Conservation (phyloP, 2,888 invertebrate genomes). For the Acronicta leporina region DNA sequence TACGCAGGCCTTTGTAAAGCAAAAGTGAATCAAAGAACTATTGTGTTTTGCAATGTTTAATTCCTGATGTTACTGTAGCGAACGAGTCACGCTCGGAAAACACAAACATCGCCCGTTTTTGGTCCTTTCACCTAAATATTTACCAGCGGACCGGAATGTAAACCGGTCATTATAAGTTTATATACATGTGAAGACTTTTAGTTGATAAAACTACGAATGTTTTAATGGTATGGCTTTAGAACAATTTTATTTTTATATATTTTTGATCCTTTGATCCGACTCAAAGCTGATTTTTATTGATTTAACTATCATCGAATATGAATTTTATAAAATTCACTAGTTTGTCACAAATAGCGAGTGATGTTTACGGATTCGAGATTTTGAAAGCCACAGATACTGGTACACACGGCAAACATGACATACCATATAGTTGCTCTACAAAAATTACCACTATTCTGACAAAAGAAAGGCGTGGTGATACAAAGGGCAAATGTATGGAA, state of each 20-base stretch:
- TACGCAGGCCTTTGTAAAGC: constrained; percentile 8
- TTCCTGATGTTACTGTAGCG: constrained; percentile 13
- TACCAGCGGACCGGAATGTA: constrained; percentile 47
- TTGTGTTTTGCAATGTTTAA: constrained; percentile 29
- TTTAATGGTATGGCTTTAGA: constrained; percentile 25
- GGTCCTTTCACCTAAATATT: constrained; percentile 42
- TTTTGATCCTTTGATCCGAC: constrained; percentile 4
- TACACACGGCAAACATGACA: too few relatives aligned
- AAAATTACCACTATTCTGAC: too few relatives aligned
- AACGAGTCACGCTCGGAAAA: constrained; percentile 34
- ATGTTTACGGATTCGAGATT: too few relatives aligned
- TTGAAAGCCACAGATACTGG: too few relatives aligned
- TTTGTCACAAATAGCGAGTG: too few relatives aligned
- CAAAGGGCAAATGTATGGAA: too few relatives aligned
- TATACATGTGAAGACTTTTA: constrained; percentile 43
- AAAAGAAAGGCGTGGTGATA: too few relatives aligned
- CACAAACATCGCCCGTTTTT: constrained; percentile 35
- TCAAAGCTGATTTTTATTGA: background rate
- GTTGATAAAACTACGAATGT: constrained; percentile 30
- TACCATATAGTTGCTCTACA: too few relatives aligned
- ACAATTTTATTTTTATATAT: constrained; percentile 8
- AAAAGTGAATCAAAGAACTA: constrained; percentile 24
- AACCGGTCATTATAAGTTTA: constrained; percentile 37
- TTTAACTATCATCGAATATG: background rate
- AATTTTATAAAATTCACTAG: background rate